These are phyloP conservation scores for Callorhinus ursinus DNA, from an alignment of 2,113 vertebrate species.

Conservation along the genomic window DNA sequence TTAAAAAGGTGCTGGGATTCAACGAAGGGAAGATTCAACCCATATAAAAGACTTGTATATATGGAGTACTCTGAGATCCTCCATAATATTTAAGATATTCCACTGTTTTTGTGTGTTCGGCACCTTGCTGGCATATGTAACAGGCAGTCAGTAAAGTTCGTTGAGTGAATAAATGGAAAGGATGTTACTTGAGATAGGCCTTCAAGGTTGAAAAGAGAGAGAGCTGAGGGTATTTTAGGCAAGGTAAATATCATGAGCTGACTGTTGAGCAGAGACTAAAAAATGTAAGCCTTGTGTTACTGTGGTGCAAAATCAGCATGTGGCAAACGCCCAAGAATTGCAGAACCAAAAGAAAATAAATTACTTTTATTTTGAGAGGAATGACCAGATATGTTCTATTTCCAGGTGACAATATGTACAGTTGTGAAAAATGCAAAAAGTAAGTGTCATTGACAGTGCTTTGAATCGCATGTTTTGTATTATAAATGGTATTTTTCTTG, in stretches of 20 bases:
- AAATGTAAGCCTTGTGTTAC: neutral
- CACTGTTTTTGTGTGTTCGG: neutral
- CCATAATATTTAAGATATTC: neutral
- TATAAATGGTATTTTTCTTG: constrained; percentile 49
- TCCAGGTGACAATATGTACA: constrained; percentile 99
- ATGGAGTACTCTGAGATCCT: constrained; percentile 7
- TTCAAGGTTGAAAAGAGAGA: neutral
- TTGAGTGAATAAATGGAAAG: neutral
- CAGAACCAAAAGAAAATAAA: neutral
- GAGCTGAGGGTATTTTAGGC: neutral
- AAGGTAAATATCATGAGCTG: neutral
- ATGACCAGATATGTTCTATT: constrained; percentile 73
- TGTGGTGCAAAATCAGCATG: neutral
- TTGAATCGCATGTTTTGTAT: neutral
- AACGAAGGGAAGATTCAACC: neutral
- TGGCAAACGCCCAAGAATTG: neutral
- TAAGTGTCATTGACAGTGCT: constrained; percentile 84
- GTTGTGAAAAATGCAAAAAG: constrained; percentile 99
- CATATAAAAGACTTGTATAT: neutral
- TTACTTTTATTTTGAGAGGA: constrained; percentile 35
- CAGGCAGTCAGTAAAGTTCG: neutral
- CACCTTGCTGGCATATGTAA: neutral
- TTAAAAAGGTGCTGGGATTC: constrained; percentile 3
- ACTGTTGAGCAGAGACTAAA: constrained; percentile 10
- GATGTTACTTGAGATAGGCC: neutral